Evolutionary conservation across 2,888 invertebrate species (phyloP), one percentile per base, ranked within the genome.

Genomic region (Dynastes maya): DNA sequence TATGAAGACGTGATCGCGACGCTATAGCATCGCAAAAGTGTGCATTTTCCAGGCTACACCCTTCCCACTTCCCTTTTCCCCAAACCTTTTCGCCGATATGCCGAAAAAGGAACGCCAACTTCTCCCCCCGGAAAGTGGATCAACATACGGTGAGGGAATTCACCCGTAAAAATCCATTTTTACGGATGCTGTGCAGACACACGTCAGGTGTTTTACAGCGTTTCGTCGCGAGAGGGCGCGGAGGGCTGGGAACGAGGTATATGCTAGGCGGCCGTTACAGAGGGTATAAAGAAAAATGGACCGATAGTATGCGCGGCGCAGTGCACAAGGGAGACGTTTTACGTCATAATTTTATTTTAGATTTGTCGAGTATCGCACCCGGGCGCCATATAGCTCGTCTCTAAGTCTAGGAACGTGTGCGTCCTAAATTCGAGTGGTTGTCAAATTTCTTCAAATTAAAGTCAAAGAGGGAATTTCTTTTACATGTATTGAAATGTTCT

Each of bases 81-180:
- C 13, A 9, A 40, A 2, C 40, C 16, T 16, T 5, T 4, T n/a
- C 65, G 40, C 13, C 16, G 9, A 11, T 4, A 40, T 16, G 37
- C 49, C 68, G 51, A 68, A 68, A 68, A 68, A 51, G 51, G 68
- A 68, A 51, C 40, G 27, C 45, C 45, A 74, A 45, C 72, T 32
- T 22, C 53, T 32, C 29, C 49, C 49, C 27, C 72, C 45, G 22
- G 61, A 74, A 74, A 74, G 61, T 74, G 72, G 72, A 74, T 74
- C 72, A 74, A 61, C 72, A 74, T 74, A 74, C 72, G 72, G 61
- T 13, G 68, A 74, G 40, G 51, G 74, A 72, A 72, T 78, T 78
- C 72, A 65, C 65, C 72, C 78, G 72, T 74, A 78, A 78, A 78
- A 78, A 78, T 72, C 72, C 71, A 74, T 78, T 78, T 74, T 78